Evolutionary conservation across 1,140 invertebrate species (phyloP).

Genomic region (Aphelenchoides fujianensis): DNA sequence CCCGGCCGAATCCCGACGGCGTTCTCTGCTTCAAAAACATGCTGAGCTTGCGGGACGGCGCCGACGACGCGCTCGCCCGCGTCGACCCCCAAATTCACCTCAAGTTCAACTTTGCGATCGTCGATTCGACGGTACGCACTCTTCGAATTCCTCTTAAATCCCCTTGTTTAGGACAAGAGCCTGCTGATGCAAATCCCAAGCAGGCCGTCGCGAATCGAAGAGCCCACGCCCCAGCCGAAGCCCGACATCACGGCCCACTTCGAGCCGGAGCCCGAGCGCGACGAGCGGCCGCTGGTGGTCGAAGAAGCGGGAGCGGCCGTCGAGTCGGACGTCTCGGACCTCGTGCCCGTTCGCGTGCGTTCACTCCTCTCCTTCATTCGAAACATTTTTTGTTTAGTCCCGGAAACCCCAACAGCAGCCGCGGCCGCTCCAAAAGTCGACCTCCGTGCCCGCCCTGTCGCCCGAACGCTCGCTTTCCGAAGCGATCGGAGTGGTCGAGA

Average conservation of each 20-base stretch:
- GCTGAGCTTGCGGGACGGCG: not conserved
- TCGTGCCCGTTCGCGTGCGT: not conserved
- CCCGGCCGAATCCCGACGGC: slow-evolving; percentile 41
- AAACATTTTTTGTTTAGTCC: too few species aligned
- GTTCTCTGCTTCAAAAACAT: slow-evolving; percentile 39
- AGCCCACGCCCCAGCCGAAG: slow-evolving; percentile 20
- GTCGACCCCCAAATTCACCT: slow-evolving; percentile 14
- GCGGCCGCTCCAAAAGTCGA: slow-evolving; percentile 1
- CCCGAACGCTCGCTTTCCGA: not conserved
- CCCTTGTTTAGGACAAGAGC: slow-evolving; percentile 25
- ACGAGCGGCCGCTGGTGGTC: too few species aligned
- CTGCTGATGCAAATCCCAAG: slow-evolving; percentile 18
- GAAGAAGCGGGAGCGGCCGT: not conserved
- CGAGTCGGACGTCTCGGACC: not conserved
- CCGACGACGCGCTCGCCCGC: not conserved
- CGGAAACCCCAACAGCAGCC: not conserved
- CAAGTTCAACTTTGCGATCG: slow-evolving; percentile 30
- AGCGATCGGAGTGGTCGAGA: not conserved
- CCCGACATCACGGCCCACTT: slow-evolving; percentile 22
- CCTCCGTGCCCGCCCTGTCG: not conserved
- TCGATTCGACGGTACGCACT: slow-evolving; percentile 29
- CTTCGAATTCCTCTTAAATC: not conserved
- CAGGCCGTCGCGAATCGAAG: not conserved
- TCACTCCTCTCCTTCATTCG: not conserved
- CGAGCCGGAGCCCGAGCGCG: too few species aligned